Evolutionary conservation across 2,888 invertebrate species (phyloP).

Genomic region (Watsonalla binaria): DNA sequence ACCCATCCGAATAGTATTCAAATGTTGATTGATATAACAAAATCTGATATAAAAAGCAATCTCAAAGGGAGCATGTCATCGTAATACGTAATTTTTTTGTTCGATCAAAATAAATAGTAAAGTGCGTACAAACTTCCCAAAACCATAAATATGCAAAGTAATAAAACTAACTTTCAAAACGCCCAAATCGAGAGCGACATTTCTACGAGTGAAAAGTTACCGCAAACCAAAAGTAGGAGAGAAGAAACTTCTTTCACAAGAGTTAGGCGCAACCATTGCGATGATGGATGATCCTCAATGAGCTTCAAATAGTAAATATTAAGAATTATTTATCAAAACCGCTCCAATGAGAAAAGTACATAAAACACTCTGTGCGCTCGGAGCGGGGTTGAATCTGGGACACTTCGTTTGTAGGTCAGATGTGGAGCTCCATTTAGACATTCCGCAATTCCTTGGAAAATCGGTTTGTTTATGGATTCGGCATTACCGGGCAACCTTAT

Average conservation of each 20-base stretch:
- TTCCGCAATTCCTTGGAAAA: background rate
- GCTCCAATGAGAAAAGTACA: conserved; percentile 30
- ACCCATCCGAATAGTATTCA: too few relatives aligned
- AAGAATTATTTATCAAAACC: conserved; percentile 46
- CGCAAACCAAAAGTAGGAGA: conserved; percentile 18
- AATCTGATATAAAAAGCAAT: too few relatives aligned
- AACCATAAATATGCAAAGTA: background rate
- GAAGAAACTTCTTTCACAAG: conserved; percentile 23
- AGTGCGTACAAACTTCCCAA: too few relatives aligned
- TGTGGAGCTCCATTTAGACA: background rate
- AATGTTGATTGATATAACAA: too few relatives aligned
- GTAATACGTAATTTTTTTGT: too few relatives aligned
- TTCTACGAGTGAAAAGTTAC: background rate
- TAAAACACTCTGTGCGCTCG: conserved; percentile 11
- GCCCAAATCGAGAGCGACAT: background rate
- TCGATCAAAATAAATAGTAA: too few relatives aligned
- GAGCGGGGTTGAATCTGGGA: conserved; percentile 9
- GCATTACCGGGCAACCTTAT: too few relatives aligned
- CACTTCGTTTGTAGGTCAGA: conserved; percentile 1
- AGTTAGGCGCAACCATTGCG: conserved; percentile 24
- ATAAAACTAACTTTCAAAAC: too few relatives aligned
- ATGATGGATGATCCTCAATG: conserved; percentile 54
- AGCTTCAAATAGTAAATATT: conserved; percentile 47
- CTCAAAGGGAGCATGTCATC: too few relatives aligned
- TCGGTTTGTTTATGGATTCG: too few relatives aligned